phyloP scores from a whole-genome alignment of 2,113 vertebrate genomes.

The Pterophyllum scalare region DNA sequence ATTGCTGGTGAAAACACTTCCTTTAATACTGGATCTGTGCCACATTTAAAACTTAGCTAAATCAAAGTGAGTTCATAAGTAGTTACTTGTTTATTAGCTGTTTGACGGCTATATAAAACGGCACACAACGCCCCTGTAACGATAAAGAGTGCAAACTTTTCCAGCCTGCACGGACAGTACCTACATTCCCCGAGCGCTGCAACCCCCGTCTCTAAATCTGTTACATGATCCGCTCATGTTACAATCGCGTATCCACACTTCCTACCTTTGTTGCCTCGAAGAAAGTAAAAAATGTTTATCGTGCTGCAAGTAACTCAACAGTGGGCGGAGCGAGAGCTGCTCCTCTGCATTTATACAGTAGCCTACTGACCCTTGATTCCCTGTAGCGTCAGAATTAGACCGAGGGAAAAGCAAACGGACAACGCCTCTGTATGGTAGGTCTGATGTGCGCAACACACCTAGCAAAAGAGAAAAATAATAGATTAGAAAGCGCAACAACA shows the following conservation, averaged over 20 bases:
- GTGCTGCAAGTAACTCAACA: not conserved
- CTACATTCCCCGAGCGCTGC: not conserved
- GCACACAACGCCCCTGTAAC: no score
- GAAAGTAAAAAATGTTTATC: not conserved
- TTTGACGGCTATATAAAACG: not conserved
- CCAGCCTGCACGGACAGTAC: no score
- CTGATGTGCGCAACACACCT: not conserved
- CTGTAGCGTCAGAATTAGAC: not conserved
- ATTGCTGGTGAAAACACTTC: not conserved
- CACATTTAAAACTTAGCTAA: not conserved
- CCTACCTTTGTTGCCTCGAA: constrained; percentile 1
- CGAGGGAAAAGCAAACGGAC: not conserved
- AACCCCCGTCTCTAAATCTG: not conserved
- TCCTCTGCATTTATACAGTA: not conserved
- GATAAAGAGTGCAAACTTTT: no score
- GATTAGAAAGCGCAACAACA: not conserved
- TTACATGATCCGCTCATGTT: not conserved
- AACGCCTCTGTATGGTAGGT: not conserved
- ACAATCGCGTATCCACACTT: not conserved
- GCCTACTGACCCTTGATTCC: not conserved
- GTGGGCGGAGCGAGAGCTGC: not conserved
- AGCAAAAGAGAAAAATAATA: not conserved
- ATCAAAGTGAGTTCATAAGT: not conserved
- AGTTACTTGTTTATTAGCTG: not conserved
- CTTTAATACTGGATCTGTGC: not conserved